Evolutionary conservation across 53 echinoderm and acorn worm genomes (phyloP), one percentile per base, ranked within the genome.

Genomic region (Actinopyga echinites): DNA sequence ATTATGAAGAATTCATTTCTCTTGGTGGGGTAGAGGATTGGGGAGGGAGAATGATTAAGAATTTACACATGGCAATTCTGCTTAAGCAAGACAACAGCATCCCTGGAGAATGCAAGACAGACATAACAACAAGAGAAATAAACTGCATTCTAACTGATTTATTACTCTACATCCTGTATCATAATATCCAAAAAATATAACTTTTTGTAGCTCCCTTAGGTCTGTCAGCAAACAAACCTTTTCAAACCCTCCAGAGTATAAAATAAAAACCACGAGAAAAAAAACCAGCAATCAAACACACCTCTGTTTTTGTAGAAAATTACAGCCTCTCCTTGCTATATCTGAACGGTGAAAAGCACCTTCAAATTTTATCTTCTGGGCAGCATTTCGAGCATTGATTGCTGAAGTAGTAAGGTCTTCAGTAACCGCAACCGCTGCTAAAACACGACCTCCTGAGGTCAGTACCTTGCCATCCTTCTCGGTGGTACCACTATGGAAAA

Each of bases 401-500:
- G 90, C 97, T 36, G 97, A 89, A 30, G 86, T 64, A 38, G 56
- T 74, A 30, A 96, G 65, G 57, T 92, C 91, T 2, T 61, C 57
- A 56, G 88, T 87, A 73, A 86, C 84, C 85, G 97, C 87, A 43
- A 96, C 92, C 58, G 79, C 91, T 44, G 92, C 90, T 40, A 96
- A 80, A 65, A 96, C 97, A 86, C 97, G 93, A 38, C 97, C 97
- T 30, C 97, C 97, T 30, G 93, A 94, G 26, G 97, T 93, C 34
- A 94, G 86, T 0, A 96, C 90, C 78, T 90, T 87, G 17, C 86
- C 82, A n/a, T 96, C 89, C 32, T 82, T 87, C 24, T 64, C 17
- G 6, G 90, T 38, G 4, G 97, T 96, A 49, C 97, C 97, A 34
- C 91, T 93, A 80, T 96, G 97, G 79, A 93, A 92, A 38, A 96